A percentile compares a stretch with the other conserved stretches of the same genome.
These are phyloP conservation scores for Ptilonorhynchus violaceus DNA, from an alignment of 2,113 vertebrate species.

Conservation along the genomic window DNA sequence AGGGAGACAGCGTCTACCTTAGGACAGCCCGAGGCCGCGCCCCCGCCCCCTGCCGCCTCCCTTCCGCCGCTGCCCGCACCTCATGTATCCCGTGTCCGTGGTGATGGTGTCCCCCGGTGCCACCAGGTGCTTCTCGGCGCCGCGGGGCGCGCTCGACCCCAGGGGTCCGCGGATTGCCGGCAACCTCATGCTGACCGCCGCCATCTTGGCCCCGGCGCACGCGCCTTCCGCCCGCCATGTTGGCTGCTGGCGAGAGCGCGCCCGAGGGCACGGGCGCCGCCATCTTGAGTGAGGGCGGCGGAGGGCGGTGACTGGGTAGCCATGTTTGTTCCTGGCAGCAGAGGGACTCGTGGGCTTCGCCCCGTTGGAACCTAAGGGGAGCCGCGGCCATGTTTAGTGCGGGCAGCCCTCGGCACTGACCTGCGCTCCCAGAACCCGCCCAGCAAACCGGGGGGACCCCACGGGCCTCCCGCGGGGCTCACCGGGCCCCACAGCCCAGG, in stretches of 20 bases:
- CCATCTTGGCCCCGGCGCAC: constrained; percentile 71
- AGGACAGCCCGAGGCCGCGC: neutral
- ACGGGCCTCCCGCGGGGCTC: neutral
- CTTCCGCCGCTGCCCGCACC: constrained; percentile 62
- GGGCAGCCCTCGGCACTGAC: neutral
- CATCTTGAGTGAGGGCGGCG: neutral
- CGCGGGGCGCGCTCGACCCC: neutral
- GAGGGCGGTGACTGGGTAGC: neutral
- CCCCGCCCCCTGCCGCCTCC: neutral
- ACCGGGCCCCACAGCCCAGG: rapidly evolving
- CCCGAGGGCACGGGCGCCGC: neutral
- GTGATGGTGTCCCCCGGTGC: constrained; percentile 94
- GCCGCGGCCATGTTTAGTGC: neutral
- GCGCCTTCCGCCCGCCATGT: neutral
- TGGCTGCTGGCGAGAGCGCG: neutral
- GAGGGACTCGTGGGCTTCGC: rapidly evolving
- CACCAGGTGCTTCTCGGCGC: constrained; percentile 80
- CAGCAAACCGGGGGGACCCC: rapidly evolving
- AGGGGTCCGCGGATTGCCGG: constrained; percentile 68
- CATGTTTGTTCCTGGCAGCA: constrained; percentile 35
- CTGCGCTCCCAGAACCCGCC: too few relatives aligned
- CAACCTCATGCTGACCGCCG: constrained; percentile 82
- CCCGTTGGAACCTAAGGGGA: rapidly evolving
- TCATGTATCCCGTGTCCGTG: constrained; percentile 93
- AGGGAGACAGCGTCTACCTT: neutral